Evolutionary conservation across 2,888 invertebrate species (phyloP).

Genomic region (Octodonta nipae): DNA sequence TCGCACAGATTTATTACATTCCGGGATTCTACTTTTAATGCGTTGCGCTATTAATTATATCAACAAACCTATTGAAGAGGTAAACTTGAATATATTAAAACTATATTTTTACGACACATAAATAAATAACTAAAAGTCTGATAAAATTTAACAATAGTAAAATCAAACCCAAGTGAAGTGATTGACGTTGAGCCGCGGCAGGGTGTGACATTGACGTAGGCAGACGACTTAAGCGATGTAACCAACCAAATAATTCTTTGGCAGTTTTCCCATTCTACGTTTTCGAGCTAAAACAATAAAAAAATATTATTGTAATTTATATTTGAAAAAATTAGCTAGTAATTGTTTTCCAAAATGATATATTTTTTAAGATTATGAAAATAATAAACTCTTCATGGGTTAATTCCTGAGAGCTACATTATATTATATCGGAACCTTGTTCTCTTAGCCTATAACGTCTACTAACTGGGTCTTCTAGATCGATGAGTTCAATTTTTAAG

Average conservation of each 20-base stretch:
- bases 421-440: too few species aligned
- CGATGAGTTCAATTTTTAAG: too few species aligned
- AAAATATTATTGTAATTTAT: too few species aligned
- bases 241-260: conserved; percentile 71
- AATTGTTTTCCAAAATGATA: neutral
- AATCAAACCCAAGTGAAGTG: conserved; percentile 17
- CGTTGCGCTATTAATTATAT: too few species aligned
- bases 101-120: conserved; percentile 22
- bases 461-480: too few species aligned
- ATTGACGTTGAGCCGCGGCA: conserved; percentile 19
- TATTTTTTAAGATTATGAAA: neutral
- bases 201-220: conserved; percentile 16
- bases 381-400: neutral
- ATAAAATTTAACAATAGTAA: conserved; percentile 18
- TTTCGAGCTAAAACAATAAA: conserved; percentile 51
- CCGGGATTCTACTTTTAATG: too few species aligned
- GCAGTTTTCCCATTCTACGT: conserved; percentile 65
- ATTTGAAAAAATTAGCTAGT: neutral
- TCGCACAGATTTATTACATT: too few species aligned
- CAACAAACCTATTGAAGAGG: conserved; percentile 5
- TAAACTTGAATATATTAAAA: conserved; percentile 5
- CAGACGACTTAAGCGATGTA: conserved; percentile 29
- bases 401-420: too few species aligned
- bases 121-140: conserved; percentile 14
- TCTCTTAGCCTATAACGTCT: too few species aligned